These are phyloP conservation scores for Bombus ignitus DNA, from an alignment of 1,140 invertebrate genomes.

Conservation along the genomic window DNA sequence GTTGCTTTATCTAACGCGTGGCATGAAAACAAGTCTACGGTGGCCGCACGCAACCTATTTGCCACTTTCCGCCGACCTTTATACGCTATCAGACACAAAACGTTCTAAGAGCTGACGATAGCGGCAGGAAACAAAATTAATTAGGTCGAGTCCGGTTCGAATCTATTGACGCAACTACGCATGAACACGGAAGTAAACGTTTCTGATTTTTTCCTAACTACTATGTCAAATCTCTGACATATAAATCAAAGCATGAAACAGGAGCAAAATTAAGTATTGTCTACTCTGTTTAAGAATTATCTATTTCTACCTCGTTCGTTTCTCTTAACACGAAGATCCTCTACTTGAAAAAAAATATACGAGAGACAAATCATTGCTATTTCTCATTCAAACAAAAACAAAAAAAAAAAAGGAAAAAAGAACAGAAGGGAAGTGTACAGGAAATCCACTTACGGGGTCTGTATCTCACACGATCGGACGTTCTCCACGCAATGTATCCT, in stretches of 20 bases:
- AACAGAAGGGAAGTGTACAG: not conserved
- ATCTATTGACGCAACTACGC: not conserved
- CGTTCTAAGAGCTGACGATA: not conserved
- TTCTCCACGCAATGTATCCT: constrained; percentile 61
- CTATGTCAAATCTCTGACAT: not conserved
- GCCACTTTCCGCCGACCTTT: constrained; percentile 18
- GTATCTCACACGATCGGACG: constrained; percentile 38
- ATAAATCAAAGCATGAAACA: not conserved
- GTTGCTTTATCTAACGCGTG: constrained; percentile 57
- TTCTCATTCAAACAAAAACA: not conserved
- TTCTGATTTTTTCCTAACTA: not conserved
- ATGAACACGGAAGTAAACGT: not conserved
- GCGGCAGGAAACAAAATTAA: not conserved
- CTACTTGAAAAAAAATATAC: not conserved
- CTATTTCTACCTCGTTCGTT: not conserved
- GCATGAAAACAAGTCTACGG: constrained; percentile 31
- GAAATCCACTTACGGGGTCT: constrained; percentile 43
- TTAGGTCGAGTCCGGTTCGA: not conserved
- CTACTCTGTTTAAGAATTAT: not conserved
- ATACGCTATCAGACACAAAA: not conserved
- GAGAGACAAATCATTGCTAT: not conserved
- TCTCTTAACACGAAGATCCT: not conserved
- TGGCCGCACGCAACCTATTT: constrained; percentile 11
- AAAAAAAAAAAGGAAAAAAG: not conserved
- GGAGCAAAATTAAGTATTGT: not conserved